Percentiles rank a stretch among this genome's conserved stretches.
These are phyloP conservation scores for Anastatus disparis DNA, from an alignment of 1,140 invertebrate species.

Conservation along the genomic window DNA sequence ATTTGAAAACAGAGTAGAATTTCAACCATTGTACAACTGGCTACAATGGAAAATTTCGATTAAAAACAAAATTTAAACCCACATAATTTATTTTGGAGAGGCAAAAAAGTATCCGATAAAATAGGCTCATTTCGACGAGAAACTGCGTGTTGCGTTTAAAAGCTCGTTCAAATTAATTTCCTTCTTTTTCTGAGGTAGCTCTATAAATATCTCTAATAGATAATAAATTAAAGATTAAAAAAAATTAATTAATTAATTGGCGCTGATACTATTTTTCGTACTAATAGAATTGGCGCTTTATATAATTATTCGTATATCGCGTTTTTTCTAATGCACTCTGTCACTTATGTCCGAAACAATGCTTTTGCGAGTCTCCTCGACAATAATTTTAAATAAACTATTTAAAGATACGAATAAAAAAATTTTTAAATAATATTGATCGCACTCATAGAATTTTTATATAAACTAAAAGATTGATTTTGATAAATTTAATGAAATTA, in stretches of 20 bases:
- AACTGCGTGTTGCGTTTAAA: conserved; percentile 35
- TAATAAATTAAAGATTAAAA: no score
- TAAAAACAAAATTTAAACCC: background rate
- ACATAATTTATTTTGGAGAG: background rate
- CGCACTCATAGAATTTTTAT: no score
- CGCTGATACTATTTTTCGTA: conserved; percentile 60
- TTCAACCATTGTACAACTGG: background rate
- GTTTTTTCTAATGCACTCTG: conserved; percentile 55
- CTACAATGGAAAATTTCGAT: background rate
- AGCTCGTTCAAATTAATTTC: conserved; percentile 62
- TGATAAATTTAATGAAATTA: no score
- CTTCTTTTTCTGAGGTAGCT: conserved; percentile 43
- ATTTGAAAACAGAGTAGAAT: background rate
- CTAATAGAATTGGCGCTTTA: conserved; percentile 60
- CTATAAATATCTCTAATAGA: conserved; percentile 43
- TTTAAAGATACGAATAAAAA: no score
- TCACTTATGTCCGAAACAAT: conserved; percentile 49
- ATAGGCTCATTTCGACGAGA: conserved; percentile 25
- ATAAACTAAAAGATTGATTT: no score
- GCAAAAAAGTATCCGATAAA: conserved; percentile 2
- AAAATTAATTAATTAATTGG: no score
- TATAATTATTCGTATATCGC: conserved; percentile 63
- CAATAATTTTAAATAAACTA: background rate
- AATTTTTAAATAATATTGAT: no score
- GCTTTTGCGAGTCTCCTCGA: conserved; percentile 5